phyloP scores from a whole-genome alignment of 2,888 invertebrate species.

The Lepidocyrtoides sp. region DNA sequence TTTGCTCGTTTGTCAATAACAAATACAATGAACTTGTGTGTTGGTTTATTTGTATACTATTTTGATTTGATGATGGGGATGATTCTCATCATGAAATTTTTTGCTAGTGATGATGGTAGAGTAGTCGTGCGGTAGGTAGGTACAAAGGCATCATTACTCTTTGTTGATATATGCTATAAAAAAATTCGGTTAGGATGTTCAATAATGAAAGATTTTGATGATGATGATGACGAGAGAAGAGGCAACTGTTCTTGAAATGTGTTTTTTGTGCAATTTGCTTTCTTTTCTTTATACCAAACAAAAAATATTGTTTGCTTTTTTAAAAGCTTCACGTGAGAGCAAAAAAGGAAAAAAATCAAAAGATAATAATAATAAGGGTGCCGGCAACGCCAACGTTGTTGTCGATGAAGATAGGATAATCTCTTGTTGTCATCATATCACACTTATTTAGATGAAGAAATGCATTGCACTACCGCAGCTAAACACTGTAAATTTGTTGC shows the following conservation, averaged over 20 bases:
- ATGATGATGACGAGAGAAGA: neutral
- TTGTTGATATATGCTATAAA: neutral
- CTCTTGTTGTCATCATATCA: constrained; percentile 48
- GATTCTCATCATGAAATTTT: neutral
- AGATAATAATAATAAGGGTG: neutral
- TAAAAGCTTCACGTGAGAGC: neutral
- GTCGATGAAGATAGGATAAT: neutral
- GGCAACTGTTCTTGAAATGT: neutral
- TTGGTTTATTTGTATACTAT: neutral
- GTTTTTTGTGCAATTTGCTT: neutral
- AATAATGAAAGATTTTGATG: neutral
- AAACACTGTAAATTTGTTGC: no score
- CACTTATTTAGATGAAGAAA: neutral
- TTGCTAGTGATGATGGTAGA: no score
- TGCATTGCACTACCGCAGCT: neutral
- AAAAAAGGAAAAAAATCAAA: neutral
- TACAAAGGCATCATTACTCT: no score
- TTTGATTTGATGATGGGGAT: constrained; percentile 23
- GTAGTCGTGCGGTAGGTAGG: constrained; percentile 25
- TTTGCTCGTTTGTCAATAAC: constrained; percentile 5
- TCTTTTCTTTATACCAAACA: neutral
- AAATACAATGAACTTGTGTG: neutral
- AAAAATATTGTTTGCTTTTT: neutral
- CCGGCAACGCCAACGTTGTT: neutral
- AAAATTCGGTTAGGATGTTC: neutral